Conservation (phyloP, 2,888 invertebrate species). For the Galerucella calmariensis region DNA sequence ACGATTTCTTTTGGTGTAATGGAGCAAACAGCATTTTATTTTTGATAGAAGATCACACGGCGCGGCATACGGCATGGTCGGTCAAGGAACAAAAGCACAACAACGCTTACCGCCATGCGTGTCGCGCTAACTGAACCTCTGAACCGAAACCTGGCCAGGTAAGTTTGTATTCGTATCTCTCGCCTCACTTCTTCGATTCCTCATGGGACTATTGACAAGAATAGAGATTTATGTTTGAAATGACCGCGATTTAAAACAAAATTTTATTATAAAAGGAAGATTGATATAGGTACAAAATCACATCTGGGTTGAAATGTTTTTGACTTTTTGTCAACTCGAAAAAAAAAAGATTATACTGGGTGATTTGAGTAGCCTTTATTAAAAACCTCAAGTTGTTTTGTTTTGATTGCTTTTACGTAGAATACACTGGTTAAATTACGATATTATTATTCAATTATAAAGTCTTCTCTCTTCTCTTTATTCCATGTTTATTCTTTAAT, state of each 20-base stretch:
- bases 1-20: conserved; percentile 11
- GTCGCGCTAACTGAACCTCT: conserved; percentile 39
- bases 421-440: no score
- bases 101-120: conserved; percentile 22
- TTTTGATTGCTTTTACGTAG: no score
- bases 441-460: no score
- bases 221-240: neutral
- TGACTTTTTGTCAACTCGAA: no score
- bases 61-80: conserved; percentile 21
- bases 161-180: conserved; percentile 43
- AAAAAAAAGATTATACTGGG: no score
- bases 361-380: no score
- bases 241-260: neutral
- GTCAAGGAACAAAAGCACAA: conserved; percentile 39
- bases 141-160: conserved; percentile 51
- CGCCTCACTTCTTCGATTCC: conserved; percentile 10
- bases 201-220: conserved; percentile 5
- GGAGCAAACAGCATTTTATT: conserved; percentile 41
- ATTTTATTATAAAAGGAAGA: neutral
- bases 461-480: no score
- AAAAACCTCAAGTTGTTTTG: no score
- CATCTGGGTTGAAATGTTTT: neutral
- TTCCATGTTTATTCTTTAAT: no score
- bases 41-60: conserved; percentile 35
- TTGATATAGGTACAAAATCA: neutral